Evolutionary conservation across 2,888 invertebrate genomes (phyloP), one percentile per base, ranked within the genome.

Genomic region (Plagodis pulveraria): DNA sequence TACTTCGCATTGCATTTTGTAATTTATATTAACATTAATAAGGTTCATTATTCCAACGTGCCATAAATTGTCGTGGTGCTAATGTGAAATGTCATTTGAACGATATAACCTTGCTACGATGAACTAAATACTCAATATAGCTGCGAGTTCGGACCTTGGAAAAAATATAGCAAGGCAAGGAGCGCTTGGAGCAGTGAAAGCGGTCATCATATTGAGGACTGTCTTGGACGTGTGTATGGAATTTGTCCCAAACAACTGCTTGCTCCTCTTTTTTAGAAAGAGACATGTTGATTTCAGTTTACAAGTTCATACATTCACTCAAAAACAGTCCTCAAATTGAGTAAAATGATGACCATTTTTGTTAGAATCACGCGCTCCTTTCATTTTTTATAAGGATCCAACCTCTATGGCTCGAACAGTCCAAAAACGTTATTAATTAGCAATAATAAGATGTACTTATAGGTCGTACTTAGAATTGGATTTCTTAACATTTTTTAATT

Each of bases 21-120:
- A 76, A 66, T 65, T 69, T 71, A 70, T 65, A 56, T 51, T 65
- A 50, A 66, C 69, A 65, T 58, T 51, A 66, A 58, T 75, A 73
- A 71, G 70, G 70, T 74, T 73, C 70, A 42, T 72, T 73, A 78
- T 81, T 83, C 78, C 73, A 77, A 83, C 70, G 86, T 86, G 86
- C 86, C 86, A 86, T 86, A 81, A 65, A 69, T 67, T 73, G 74
- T 80, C 71, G 77, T 78, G 81, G 81, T 84, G 80, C 79, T 83
- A 77, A 66, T 67, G 75, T 76, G 74, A 72, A 77, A 66, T 66
- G 75, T 76, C 75, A 72, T 69, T 66, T 65, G 57, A 69, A 62
- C 59, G 64, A 72, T 72, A 64, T 62, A 48, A 47, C 40, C 44
- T 49, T 57, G 54, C 63, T 65, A 58, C 63, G 57, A 58, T 59